A percentile compares a stretch with the other conserved stretches of the same genome.
Evolutionary conservation across 2,888 invertebrate species (phyloP).

Genomic region (Polyommatus icarus): DNA sequence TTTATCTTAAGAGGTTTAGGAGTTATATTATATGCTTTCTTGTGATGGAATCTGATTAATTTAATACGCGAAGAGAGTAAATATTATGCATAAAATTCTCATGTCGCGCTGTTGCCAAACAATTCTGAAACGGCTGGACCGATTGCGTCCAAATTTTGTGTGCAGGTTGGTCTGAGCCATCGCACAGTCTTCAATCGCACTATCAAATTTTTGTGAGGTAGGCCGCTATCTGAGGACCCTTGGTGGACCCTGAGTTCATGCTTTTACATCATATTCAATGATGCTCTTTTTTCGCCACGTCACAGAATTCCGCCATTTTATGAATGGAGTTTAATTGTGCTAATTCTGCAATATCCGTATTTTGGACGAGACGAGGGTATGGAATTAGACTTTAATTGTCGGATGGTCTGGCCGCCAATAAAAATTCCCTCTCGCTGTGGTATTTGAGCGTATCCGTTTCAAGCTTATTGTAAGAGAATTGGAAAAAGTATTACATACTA

Average conservation of each 20-base stretch:
- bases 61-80: neutral
- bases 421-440: neutral
- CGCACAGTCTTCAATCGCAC: too few species aligned
- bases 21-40: neutral
- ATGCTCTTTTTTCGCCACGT: neutral
- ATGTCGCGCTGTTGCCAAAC: too few species aligned
- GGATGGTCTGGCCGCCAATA: slow-evolving; percentile 2
- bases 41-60: neutral
- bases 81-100: too few species aligned
- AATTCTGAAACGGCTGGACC: too few species aligned
- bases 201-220: too few species aligned
- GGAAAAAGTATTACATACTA: neutral
- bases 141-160: too few species aligned
- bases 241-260: too few species aligned
- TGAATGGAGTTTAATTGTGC: slow-evolving; percentile 11
- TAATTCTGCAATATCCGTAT: slow-evolving; percentile 11
- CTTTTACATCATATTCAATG: too few species aligned
- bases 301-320: neutral
- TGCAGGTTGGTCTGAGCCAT: too few species aligned
- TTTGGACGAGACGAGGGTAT: slow-evolving; percentile 10
- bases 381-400: neutral
- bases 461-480: neutral
- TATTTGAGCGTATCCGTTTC: slow-evolving; percentile 1
- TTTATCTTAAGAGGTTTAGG: neutral
- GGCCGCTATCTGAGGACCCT: too few species aligned